A percentile compares a stretch with the other conserved stretches of the same genome.
These are phyloP conservation scores for Drosophila sordidapex DNA, from an alignment of 2,888 invertebrate species.

Conservation along the genomic window DNA sequence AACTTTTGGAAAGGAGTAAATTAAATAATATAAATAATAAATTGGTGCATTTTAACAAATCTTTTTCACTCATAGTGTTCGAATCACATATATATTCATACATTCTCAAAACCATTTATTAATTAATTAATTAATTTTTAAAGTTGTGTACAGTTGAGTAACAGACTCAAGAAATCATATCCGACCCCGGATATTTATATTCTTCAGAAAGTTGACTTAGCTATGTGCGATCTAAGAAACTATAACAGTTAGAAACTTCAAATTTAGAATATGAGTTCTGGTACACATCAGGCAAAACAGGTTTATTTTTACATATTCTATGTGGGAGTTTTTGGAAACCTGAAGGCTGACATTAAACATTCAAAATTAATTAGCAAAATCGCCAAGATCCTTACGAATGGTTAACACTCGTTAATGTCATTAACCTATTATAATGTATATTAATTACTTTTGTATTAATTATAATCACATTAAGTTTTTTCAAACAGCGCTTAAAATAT, in stretches of 20 bases:
- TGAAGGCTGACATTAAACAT: background rate
- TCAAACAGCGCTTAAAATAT: background rate
- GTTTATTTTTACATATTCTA: background rate
- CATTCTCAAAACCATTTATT: background rate
- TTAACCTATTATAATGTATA: background rate
- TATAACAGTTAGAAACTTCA: background rate
- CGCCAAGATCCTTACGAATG: background rate
- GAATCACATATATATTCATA: background rate
- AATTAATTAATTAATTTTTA: background rate
- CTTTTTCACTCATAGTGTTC: too few species aligned
- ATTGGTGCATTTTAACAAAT: too few species aligned
- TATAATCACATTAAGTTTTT: background rate
- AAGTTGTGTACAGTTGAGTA: background rate
- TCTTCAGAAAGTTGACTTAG: background rate
- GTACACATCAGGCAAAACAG: background rate
- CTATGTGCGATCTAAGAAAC: background rate
- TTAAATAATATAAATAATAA: too few species aligned
- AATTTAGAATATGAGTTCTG: background rate
- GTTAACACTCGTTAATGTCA: background rate
- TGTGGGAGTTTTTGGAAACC: too few species aligned
- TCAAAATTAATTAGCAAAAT: background rate
- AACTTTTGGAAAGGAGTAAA: too few species aligned
- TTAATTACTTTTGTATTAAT: background rate
- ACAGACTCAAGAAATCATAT: background rate
- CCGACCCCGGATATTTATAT: background rate